Base-by-base conservation (phyloP, 2,888 invertebrate genomes). In the Xanthia icteritia region DNA sequence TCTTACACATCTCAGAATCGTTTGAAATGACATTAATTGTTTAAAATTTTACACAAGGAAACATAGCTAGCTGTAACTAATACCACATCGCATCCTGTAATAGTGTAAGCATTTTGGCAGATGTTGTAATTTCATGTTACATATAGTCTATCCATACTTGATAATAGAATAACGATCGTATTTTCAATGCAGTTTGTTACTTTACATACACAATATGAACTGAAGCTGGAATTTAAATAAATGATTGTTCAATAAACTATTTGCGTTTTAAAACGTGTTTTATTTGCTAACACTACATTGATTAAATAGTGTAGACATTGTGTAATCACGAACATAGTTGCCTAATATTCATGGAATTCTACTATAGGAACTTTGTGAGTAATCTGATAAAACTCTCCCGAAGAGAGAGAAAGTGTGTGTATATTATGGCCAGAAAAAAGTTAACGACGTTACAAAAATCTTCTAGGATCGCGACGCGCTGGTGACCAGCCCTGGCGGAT, bases 181-280 rank as follows among this genome's bases (percentile, higher is more conserved):
- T 83, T 83, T 81, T 79, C 73, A 74, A 85, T 60, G 79, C 79
- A 79, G 66, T 80, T 87, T 87, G 63, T 84, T 76, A 82, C 74
- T 81, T 77, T 78, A 66, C 13, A 77, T 73, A 85, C 70, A 69
- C 66, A 70, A 74, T 78, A 71, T 73, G 69, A 77, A 82, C 39
- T 64, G 56, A 79, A 79, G 70, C 66, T 79, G 65, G 54, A 82
- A 73, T 77, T 77, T 77, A 77, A 80, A 78, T 77, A 79, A 76
- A 86, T 27, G 64, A 79, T 70, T 77, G 74, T 75, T 85, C 67
- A 89, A 86, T 91, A 91, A 91, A 90, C 85, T 70, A 81, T 85
- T 88, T 87, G 84, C 84, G 45, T 83, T 86, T 87, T 75, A 48
- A 71, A 81, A 64, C 31, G 68, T 76, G 70, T 82, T 87, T 88